Conservation (phyloP, 2,113 vertebrate genomes). For the Amblyopsis rosae region DNA sequence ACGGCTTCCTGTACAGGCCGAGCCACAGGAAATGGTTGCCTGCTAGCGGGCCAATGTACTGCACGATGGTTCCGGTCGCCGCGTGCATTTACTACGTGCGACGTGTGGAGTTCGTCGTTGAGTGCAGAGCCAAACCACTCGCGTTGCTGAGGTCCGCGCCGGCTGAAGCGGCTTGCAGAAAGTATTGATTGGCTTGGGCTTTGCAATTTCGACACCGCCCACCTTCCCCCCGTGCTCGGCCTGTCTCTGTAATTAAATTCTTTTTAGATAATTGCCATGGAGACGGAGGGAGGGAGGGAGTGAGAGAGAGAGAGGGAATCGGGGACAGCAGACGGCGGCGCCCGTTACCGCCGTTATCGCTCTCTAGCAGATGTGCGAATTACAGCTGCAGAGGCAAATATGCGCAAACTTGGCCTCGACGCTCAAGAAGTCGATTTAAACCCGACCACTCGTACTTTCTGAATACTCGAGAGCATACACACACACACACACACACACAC, state of each 20-base stretch:
- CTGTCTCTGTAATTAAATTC: constrained; percentile 63
- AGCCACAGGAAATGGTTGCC: neutral
- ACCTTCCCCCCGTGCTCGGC: constrained; percentile 10
- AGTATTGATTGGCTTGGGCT: constrained; percentile 41
- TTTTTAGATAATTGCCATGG: constrained; percentile 60
- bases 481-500: constrained; percentile 3
- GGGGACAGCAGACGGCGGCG: constrained; percentile 11
- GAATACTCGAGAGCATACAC: neutral
- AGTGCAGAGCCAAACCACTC: too few relatives aligned
- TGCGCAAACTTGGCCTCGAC: neutral
- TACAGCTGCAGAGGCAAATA: constrained; percentile 53
- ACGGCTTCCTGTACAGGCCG: neutral
- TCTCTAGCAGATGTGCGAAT: constrained; percentile 64
- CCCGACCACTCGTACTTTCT: too few relatives aligned
- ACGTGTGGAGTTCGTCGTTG: too few relatives aligned
- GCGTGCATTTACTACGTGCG: neutral
- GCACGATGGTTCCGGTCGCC: neutral
- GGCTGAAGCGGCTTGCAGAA: constrained; percentile 9
- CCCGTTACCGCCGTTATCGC: constrained; percentile 46
- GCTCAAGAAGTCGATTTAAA: too few relatives aligned
- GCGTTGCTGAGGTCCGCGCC: too few relatives aligned
- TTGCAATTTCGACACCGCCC: too few relatives aligned
- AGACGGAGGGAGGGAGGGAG: constrained; percentile 14
- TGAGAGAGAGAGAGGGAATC: constrained; percentile 14
- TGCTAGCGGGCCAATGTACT: neutral